Evolutionary conservation across 2,888 invertebrate species (phyloP).

Genomic region (Epinotia ramella): DNA sequence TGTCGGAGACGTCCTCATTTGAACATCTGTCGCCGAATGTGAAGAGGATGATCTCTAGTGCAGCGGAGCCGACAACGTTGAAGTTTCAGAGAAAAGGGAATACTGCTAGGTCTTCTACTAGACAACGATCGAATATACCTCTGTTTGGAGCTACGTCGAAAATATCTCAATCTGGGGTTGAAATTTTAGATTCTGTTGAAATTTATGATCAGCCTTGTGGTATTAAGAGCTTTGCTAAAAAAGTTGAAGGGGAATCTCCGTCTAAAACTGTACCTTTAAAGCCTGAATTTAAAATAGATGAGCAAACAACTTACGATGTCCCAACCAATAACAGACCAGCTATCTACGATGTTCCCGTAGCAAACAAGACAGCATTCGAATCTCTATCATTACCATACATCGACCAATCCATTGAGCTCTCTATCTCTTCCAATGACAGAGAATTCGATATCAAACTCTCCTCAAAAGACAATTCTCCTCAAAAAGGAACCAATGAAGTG

Average conservation of each 20-base stretch:
- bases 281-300: slow-evolving; percentile 72
- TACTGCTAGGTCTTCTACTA: slow-evolving; percentile 68
- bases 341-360: slow-evolving; percentile 77
- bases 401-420: slow-evolving; percentile 80
- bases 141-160: slow-evolving; percentile 82
- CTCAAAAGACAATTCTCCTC: slow-evolving; percentile 74
- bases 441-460: slow-evolving; percentile 79
- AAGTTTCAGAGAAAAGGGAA: slow-evolving; percentile 76
- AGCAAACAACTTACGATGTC: slow-evolving; percentile 75
- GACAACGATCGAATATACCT: slow-evolving; percentile 78
- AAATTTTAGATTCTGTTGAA: slow-evolving; percentile 77
- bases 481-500: slow-evolving; percentile 63
- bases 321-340: slow-evolving; percentile 78
- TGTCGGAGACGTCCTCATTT: slow-evolving; percentile 70
- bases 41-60: slow-evolving; percentile 86
- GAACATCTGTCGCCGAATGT: slow-evolving; percentile 86
- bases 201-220: slow-evolving; percentile 76
- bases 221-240: slow-evolving; percentile 61
- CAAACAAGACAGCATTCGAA: slow-evolving; percentile 77
- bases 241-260: slow-evolving; percentile 62
- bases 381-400: slow-evolving; percentile 78
- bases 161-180: slow-evolving; percentile 80
- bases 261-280: slow-evolving; percentile 58
- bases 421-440: slow-evolving; percentile 80
- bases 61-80: slow-evolving; percentile 73